Conservation (phyloP, 2,888 invertebrate genomes). For the Vanessa cardui region DNA sequence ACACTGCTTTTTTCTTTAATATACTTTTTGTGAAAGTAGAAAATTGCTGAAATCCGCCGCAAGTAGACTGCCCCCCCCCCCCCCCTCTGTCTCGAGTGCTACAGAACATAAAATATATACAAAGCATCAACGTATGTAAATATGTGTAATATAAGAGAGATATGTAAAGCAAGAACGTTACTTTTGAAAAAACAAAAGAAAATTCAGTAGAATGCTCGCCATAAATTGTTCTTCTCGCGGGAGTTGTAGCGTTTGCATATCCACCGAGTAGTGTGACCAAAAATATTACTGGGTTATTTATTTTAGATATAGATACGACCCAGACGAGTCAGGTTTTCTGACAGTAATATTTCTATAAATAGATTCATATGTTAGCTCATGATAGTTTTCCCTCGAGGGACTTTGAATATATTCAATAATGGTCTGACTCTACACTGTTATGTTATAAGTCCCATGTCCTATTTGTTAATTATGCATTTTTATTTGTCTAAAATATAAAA, state of each 20-base stretch:
- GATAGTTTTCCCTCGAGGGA: no score
- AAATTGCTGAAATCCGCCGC: slow-evolving; percentile 19
- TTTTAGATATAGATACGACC: background rate
- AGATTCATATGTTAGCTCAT: no score
- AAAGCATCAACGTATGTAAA: slow-evolving; percentile 48
- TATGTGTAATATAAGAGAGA: slow-evolving; percentile 52
- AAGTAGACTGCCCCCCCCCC: background rate
- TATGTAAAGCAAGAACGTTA: slow-evolving; percentile 49
- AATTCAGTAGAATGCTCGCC: slow-evolving; percentile 75
- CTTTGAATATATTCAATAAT: no score
- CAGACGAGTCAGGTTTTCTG: no score
- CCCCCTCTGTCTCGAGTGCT: slow-evolving; percentile 26
- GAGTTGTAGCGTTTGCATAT: slow-evolving; percentile 75
- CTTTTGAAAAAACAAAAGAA: slow-evolving; percentile 77
- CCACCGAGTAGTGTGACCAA: slow-evolving; percentile 57
- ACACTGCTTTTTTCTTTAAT: no score
- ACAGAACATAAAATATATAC: slow-evolving; percentile 44
- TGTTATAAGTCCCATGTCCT: no score
- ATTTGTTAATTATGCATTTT: no score
- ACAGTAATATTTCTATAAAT: no score
- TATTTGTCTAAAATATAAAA: no score
- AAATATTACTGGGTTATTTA: slow-evolving; percentile 5
- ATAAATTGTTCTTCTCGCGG: slow-evolving; percentile 78
- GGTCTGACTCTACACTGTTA: no score
- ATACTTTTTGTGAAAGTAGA: background rate